A percentile compares a stretch with the other conserved stretches of the same genome.
phyloP scores from a whole-genome alignment of 2,888 invertebrate genomes.

The Parascotia fuliginaria region DNA sequence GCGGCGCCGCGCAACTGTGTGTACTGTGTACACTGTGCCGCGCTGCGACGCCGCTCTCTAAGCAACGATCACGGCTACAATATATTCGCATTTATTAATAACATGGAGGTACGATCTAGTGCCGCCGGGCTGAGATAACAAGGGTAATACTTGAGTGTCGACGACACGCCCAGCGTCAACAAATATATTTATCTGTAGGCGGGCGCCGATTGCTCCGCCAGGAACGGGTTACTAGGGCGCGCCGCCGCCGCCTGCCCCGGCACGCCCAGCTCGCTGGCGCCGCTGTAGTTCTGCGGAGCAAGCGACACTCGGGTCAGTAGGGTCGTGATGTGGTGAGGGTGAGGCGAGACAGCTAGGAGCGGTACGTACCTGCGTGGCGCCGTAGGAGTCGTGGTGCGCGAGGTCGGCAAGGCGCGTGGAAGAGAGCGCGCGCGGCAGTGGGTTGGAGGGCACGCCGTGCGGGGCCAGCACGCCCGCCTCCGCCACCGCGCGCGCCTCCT shows the following conservation, averaged over 20 bases:
- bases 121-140: conserved; percentile 4
- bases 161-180: conserved; percentile 3
- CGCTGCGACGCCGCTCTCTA: too few species aligned
- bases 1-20: neutral
- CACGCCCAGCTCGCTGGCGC: conserved; percentile 73
- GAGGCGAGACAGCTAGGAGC: neutral
- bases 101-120: conserved; percentile 4
- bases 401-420: conserved; percentile 93
- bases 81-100: conserved; percentile 9
- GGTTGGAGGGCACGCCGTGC: conserved; percentile 97
- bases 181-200: conserved; percentile 60
- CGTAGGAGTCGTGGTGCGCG: conserved; percentile 89
- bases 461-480: conserved; percentile 92
- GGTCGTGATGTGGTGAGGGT: neutral
- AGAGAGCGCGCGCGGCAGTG: conserved; percentile 93
- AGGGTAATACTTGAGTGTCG: conserved; percentile 1
- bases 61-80: conserved; percentile 26
- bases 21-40: too few species aligned
- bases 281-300: conserved; percentile 66
- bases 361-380: conserved; percentile 87
- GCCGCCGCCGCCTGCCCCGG: conserved; percentile 66
- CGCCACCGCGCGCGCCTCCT: conserved; percentile 88
- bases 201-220: conserved; percentile 58
- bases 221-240: conserved; percentile 70
- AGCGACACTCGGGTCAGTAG: neutral